Conservation (phyloP, 2,888 invertebrate genomes). For the Ceratothoa steindachneri region DNA sequence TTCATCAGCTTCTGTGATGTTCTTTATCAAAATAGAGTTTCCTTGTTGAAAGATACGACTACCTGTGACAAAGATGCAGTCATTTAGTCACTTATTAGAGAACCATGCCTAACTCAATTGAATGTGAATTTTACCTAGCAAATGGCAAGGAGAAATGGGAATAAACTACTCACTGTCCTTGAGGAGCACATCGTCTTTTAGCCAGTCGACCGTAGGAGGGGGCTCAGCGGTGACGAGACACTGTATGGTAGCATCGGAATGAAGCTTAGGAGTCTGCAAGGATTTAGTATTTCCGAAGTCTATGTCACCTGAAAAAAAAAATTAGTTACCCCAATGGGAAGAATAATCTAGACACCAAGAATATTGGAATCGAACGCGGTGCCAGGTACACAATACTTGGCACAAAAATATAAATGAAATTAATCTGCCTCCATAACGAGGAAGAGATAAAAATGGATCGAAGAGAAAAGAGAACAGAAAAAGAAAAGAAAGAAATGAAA, state of each 20-base stretch:
- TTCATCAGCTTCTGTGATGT: conserved; percentile 75
- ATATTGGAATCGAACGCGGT: too few relatives aligned
- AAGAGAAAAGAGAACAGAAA: too few relatives aligned
- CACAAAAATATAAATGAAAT: too few relatives aligned
- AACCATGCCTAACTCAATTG: neutral
- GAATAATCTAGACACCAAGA: too few relatives aligned
- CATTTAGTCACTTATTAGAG: neutral
- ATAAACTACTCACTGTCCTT: conserved; percentile 54
- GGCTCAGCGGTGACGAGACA: conserved; percentile 83
- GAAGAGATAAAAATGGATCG: too few relatives aligned
- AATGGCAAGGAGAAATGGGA: too few relatives aligned
- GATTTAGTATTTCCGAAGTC: conserved; percentile 80
- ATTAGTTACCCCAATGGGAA: too few relatives aligned
- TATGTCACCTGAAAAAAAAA: conserved; percentile 65
- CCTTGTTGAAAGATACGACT: conserved; percentile 62
- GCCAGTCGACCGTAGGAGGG: conserved; percentile 79
- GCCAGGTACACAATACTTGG: too few relatives aligned
- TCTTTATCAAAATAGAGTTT: conserved; percentile 71
- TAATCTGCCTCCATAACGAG: too few relatives aligned
- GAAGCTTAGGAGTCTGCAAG: conserved; percentile 74
- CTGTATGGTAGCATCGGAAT: conserved; percentile 69
- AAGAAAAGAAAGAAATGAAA: too few relatives aligned
- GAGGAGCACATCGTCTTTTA: conserved; percentile 62
- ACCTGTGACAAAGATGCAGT: neutral
- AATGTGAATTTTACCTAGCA: too few relatives aligned